These are phyloP conservation scores for Notodonta ziczac DNA, from an alignment of 2,888 invertebrate genomes.

Conservation along the genomic window DNA sequence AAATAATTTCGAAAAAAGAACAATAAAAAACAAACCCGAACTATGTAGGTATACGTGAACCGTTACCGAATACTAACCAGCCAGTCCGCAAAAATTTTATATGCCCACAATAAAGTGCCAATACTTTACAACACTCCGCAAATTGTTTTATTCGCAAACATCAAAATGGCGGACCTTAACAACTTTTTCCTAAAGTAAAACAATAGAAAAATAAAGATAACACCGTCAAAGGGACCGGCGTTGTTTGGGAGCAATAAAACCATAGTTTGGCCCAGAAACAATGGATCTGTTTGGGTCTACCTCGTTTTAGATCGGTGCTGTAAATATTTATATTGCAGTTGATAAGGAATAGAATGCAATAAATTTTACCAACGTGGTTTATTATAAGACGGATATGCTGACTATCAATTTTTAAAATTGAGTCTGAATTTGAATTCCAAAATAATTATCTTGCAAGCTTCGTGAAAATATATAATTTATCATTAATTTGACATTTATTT, in stretches of 20 bases:
- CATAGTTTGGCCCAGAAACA: constrained; percentile 33
- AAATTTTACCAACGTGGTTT: constrained; percentile 4
- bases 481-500: too few species aligned
- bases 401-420: too few species aligned
- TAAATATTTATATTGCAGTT: constrained; percentile 21
- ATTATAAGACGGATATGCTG: background rate
- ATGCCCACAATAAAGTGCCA: constrained; percentile 24
- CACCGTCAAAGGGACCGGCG: constrained; percentile 51
- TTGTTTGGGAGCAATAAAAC: constrained; percentile 30
- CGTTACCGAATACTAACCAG: constrained; percentile 13
- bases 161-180: constrained; percentile 29
- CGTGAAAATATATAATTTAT: too few species aligned
- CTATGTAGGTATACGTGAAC: background rate
- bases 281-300: constrained; percentile 33
- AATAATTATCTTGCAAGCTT: too few species aligned
- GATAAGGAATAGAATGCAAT: constrained; percentile 17
- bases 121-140: constrained; percentile 31
- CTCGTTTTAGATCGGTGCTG: constrained; percentile 28
- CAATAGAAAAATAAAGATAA: constrained; percentile 44
- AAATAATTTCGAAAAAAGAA: background rate
- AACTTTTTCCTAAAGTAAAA: constrained; percentile 21
- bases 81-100: constrained; percentile 20
- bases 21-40: background rate
- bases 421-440: too few species aligned
- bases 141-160: constrained; percentile 43